These are phyloP conservation scores for Piezodorus guildinii DNA, from an alignment of 1,140 invertebrate genomes.

Conservation along the genomic window DNA sequence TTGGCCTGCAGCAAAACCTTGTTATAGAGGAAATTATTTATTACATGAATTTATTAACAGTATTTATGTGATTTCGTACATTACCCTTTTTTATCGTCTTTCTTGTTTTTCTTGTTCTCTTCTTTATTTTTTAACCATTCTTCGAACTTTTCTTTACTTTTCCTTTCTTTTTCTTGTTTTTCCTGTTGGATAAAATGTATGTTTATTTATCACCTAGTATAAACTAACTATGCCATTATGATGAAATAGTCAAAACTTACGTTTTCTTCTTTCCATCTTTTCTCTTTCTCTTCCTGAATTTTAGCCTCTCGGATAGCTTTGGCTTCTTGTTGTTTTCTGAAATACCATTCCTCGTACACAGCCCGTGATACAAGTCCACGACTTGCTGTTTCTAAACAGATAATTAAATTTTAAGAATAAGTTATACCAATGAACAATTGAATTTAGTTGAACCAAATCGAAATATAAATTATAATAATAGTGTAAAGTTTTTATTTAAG, in stretches of 20 bases:
- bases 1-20: slow-evolving; percentile 14
- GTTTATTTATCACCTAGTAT: not conserved
- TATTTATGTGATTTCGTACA: too few species aligned
- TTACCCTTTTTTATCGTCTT: slow-evolving; percentile 4
- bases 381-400: not conserved
- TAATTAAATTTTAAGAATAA: too few species aligned
- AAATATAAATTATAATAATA: too few species aligned
- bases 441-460: too few species aligned
- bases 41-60: too few species aligned
- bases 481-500: too few species aligned
- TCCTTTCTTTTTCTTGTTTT: slow-evolving; percentile 19
- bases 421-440: too few species aligned
- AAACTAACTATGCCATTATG: too few species aligned
- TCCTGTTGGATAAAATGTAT: slow-evolving; percentile 19
- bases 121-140: slow-evolving; percentile 26
- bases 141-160: slow-evolving; percentile 22
- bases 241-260: slow-evolving; percentile 20
- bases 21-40: not conserved
- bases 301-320: slow-evolving; percentile 18
- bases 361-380: slow-evolving; percentile 25
- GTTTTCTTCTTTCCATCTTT: slow-evolving; percentile 22
- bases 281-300: slow-evolving; percentile 19
- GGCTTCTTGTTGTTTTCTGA: slow-evolving; percentile 27
- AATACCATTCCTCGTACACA: slow-evolving; percentile 29
- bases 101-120: slow-evolving; percentile 19